These are phyloP conservation scores for Dromaius novaehollandiae DNA, from an alignment of 2,113 vertebrate species.

Conservation along the genomic window DNA sequence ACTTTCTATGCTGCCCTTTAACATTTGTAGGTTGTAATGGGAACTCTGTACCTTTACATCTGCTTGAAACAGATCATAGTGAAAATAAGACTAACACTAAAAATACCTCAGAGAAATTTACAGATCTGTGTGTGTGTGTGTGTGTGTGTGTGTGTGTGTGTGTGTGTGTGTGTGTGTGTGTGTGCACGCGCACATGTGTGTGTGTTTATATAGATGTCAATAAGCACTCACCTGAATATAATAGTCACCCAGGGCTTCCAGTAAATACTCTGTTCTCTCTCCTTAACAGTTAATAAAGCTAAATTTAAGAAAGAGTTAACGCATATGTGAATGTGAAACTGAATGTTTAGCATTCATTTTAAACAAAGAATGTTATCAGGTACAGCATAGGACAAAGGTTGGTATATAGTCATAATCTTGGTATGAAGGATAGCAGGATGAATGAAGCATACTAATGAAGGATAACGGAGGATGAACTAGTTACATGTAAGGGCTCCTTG, in stretches of 20 bases:
- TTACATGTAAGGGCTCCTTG: background rate
- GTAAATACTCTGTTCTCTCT: background rate
- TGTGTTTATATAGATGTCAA: rapidly evolving
- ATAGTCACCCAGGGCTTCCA: background rate
- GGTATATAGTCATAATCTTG: background rate
- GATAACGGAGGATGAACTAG: rapidly evolving
- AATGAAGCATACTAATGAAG: background rate
- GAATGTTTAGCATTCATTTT: background rate
- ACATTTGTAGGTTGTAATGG: background rate
- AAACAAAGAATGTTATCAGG: background rate
- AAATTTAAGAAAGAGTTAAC: background rate
- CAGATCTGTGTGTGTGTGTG: rapidly evolving
- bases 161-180: too few relatives aligned
- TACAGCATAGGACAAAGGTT: background rate
- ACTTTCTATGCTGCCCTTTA: slow-evolving; percentile 57
- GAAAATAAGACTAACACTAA: background rate
- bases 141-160: rapidly evolving
- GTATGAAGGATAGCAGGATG: background rate
- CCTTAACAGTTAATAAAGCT: background rate
- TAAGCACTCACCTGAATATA: background rate
- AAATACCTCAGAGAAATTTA: background rate
- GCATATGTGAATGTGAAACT: background rate
- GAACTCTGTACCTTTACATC: background rate
- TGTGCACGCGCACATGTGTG: too few relatives aligned
- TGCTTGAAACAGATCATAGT: background rate